Evolutionary conservation across 2,888 invertebrate species (phyloP).

Genomic region (Epistrophella euchroma): DNA sequence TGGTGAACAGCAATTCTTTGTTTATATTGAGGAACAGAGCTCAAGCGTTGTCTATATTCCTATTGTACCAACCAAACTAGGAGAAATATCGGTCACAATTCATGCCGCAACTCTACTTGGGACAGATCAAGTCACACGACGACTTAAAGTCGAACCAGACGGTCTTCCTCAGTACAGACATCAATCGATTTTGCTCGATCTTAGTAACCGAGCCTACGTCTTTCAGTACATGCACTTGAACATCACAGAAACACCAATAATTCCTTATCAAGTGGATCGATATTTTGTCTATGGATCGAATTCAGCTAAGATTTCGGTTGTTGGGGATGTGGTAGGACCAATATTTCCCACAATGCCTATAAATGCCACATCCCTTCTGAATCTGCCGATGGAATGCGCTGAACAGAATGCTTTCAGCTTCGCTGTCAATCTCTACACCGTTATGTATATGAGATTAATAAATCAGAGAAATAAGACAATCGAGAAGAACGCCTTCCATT

Average conservation of each 20-base stretch:
- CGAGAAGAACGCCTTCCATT: constrained; percentile 90
- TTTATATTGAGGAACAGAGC: constrained; percentile 90
- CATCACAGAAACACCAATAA: constrained; percentile 94
- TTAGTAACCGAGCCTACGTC: constrained; percentile 93
- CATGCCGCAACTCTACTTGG: constrained; percentile 89
- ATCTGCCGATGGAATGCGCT: constrained; percentile 92
- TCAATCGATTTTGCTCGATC: constrained; percentile 93
- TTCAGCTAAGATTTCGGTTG: constrained; percentile 89
- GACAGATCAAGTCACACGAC: constrained; percentile 87
- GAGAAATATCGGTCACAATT: constrained; percentile 90
- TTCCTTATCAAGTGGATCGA: constrained; percentile 93
- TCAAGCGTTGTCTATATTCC: constrained; percentile 92
- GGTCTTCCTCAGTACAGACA: constrained; percentile 95
- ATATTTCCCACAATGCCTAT: constrained; percentile 95
- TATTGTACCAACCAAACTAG: constrained; percentile 91
- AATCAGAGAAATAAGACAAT: constrained; percentile 91
- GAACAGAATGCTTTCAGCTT: constrained; percentile 98
- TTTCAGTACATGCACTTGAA: constrained; percentile 97
- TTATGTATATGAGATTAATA: constrained; percentile 93
- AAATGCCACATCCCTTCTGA: constrained; percentile 91
- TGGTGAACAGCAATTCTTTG: constrained; percentile 96
- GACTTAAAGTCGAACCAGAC: constrained; percentile 90
- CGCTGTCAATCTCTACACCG: constrained; percentile 94
- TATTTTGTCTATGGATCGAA: constrained; percentile 97
- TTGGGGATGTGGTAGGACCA: constrained; percentile 94